Percentiles rank a stretch among this genome's conserved stretches.
These are phyloP conservation scores for Clarias macrocephalus DNA, from an alignment of 2,113 vertebrate species.

Conservation along the genomic window DNA sequence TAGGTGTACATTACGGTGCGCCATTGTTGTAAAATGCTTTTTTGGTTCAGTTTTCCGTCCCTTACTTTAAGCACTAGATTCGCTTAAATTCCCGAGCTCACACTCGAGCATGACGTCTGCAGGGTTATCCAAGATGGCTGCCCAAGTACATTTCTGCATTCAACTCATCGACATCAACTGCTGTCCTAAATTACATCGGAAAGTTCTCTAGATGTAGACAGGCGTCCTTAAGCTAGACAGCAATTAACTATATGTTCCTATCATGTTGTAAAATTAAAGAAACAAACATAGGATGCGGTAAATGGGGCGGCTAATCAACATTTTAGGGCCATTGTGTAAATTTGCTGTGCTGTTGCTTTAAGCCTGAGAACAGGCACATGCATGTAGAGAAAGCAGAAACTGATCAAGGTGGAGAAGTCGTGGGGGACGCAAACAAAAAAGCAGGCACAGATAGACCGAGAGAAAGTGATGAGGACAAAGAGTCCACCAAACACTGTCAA, in stretches of 20 bases:
- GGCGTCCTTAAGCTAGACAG: too few species aligned
- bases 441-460: not conserved
- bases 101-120: not conserved
- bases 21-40: slow-evolving; percentile 16
- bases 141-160: not conserved
- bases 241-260: not conserved
- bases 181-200: not conserved
- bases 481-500: not conserved
- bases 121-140: not conserved
- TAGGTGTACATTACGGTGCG: slow-evolving; percentile 26
- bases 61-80: not conserved
- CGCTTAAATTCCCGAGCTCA: not conserved
- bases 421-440: not conserved
- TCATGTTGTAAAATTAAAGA: not conserved
- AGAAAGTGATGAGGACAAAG: not conserved
- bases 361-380: not conserved
- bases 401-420: not conserved
- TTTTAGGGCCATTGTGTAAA: not conserved
- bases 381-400: not conserved
- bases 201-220: not conserved
- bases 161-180: not conserved
- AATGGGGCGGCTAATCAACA: not conserved
- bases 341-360: not conserved
- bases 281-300: not conserved
- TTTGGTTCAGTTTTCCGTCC: slow-evolving; percentile 13